Conservation (phyloP, 2,888 invertebrate species). For the Tetramorium bicarinatum region DNA sequence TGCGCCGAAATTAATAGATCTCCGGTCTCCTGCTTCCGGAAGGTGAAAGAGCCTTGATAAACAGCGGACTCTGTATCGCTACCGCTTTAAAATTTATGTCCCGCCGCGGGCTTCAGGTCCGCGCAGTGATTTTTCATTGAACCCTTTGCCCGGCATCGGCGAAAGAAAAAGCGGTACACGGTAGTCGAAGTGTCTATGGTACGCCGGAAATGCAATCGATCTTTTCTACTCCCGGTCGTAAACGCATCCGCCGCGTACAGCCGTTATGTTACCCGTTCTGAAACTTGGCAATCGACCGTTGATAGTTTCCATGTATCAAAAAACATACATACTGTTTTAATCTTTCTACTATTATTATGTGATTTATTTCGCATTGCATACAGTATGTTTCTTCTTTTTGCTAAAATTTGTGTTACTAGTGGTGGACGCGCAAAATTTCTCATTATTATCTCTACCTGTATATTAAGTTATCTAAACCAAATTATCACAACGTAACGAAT, state of each 20-base stretch:
- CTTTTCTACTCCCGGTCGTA: constrained; percentile 38
- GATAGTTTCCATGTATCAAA: constrained; percentile 17
- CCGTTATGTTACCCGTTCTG: constrained; percentile 12
- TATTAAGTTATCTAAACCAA: too few species aligned
- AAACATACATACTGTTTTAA: not conserved
- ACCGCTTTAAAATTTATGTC: constrained; percentile 80
- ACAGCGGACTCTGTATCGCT: constrained; percentile 76
- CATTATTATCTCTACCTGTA: too few species aligned
- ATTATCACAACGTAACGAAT: too few species aligned
- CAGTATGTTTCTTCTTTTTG: not conserved
- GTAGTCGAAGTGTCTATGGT: constrained; percentile 28
- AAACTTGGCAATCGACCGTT: constrained; percentile 17
- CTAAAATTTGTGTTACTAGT: not conserved
- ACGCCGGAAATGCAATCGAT: constrained; percentile 53
- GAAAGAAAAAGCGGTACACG: constrained; percentile 61
- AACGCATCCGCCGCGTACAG: constrained; percentile 23
- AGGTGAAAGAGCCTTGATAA: constrained; percentile 81
- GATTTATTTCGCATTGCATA: constrained; percentile 2
- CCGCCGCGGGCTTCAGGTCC: constrained; percentile 74
- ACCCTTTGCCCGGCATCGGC: constrained; percentile 62
- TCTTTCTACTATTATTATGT: not conserved
- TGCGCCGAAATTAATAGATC: constrained; percentile 76
- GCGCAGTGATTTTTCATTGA: constrained; percentile 81
- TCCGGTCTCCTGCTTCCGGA: constrained; percentile 64
- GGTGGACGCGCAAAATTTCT: too few species aligned